phyloP scores from a whole-genome alignment of 1,140 invertebrate species.

The Drosophila obscura region DNA sequence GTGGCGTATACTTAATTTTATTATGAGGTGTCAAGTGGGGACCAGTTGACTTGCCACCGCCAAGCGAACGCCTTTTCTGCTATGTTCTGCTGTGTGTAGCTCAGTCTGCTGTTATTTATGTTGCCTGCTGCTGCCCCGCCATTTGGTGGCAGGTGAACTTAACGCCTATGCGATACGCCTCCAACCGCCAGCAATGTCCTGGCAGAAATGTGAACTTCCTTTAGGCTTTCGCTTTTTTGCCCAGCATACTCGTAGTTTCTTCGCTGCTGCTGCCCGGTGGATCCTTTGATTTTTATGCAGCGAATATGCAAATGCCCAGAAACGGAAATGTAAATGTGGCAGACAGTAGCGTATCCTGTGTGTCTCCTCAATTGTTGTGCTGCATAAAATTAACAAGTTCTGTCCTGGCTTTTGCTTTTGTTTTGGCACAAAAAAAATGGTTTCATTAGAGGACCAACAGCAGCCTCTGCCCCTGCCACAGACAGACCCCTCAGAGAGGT shows the following conservation, averaged over 20 bases:
- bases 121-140: constrained; percentile 43
- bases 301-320: constrained; percentile 77
- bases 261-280: constrained; percentile 9
- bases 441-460: constrained; percentile 70
- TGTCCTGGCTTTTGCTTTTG: constrained; percentile 23
- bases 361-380: constrained; percentile 33
- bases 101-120: constrained; percentile 72
- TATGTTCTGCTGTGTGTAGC: constrained; percentile 32
- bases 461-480: constrained; percentile 15
- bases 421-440: constrained; percentile 45
- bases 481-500: constrained; percentile 48
- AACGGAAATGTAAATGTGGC: constrained; percentile 66
- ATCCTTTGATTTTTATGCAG: constrained; percentile 57
- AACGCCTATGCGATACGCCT: constrained; percentile 19
- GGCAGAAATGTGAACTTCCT: constrained; percentile 65
- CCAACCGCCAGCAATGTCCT: not conserved
- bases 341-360: constrained; percentile 43
- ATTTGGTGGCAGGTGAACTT: constrained; percentile 68
- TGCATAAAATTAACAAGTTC: constrained; percentile 83
- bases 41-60: constrained; percentile 62
- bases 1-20: constrained; percentile 83
- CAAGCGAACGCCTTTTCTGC: constrained; percentile 42
- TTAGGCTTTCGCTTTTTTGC: constrained; percentile 73
- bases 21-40: constrained; percentile 84
- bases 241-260: constrained; percentile 27